phyloP scores from a whole-genome alignment of 2,888 invertebrate species.

The Vanessa cardui region DNA sequence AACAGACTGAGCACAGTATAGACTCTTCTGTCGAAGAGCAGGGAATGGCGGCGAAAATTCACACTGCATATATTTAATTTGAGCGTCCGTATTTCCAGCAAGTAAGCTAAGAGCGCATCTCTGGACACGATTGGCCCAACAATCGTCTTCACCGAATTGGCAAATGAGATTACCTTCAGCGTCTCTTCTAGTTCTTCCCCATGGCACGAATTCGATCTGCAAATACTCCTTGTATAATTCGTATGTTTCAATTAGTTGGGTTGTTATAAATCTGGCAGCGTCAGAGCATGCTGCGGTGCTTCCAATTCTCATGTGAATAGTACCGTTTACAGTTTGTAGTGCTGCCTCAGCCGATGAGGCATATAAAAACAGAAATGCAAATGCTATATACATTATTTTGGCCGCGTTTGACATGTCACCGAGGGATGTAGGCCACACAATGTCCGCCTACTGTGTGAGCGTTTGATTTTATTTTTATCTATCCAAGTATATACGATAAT shows the following conservation, averaged over 20 bases:
- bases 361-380: constrained; percentile 5
- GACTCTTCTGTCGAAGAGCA: constrained; percentile 51
- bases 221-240: constrained; percentile 58
- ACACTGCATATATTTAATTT: constrained; percentile 67
- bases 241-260: constrained; percentile 57
- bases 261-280: constrained; percentile 59
- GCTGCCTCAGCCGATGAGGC: constrained; percentile 7
- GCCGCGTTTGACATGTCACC: background rate
- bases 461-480: background rate
- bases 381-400: constrained; percentile 7
- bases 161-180: constrained; percentile 55
- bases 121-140: constrained; percentile 72
- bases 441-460: background rate
- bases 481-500: background rate
- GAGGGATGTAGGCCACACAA: background rate
- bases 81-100: constrained; percentile 56
- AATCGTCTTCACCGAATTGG: constrained; percentile 61
- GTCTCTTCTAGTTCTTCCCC: constrained; percentile 64
- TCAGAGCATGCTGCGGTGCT: constrained; percentile 67
- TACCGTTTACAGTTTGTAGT: constrained; percentile 59
- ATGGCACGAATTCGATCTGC: constrained; percentile 70
- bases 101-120: constrained; percentile 65
- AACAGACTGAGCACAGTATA: constrained; percentile 57
- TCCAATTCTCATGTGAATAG: constrained; percentile 61
- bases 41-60: constrained; percentile 61